Percentiles rank a stretch among this genome's conserved stretches.
phyloP scores from a whole-genome alignment of 2,113 vertebrate genomes.

The Psittacula cyanocephala region DNA sequence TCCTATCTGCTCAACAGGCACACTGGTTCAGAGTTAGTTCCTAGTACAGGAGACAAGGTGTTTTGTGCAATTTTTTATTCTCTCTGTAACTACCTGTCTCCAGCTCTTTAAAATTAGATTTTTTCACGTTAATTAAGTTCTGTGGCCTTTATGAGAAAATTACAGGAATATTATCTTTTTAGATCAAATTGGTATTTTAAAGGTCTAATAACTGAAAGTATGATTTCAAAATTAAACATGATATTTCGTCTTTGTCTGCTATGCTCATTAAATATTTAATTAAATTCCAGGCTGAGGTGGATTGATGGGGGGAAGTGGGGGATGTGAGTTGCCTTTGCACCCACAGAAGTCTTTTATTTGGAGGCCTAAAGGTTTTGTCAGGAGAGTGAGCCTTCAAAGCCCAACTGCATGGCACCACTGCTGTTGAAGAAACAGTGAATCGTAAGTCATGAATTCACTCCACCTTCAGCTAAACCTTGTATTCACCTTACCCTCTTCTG shows the following conservation, averaged over 20 bases:
- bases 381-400: not conserved
- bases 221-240: slow-evolving; percentile 65
- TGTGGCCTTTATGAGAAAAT: slow-evolving; percentile 65
- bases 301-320: not conserved
- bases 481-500: not conserved
- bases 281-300: slow-evolving; percentile 15
- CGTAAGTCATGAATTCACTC: not conserved
- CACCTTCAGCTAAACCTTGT: not conserved
- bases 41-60: not conserved
- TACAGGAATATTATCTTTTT: slow-evolving; percentile 57
- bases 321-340: not conserved
- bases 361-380: not conserved
- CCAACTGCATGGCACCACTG: not conserved
- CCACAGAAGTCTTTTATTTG: not conserved
- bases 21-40: not conserved
- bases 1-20: not conserved
- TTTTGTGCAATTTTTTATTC: not conserved
- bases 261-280: slow-evolving; percentile 67
- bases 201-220: slow-evolving; percentile 54
- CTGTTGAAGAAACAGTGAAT: not conserved
- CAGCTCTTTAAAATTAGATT: slow-evolving; percentile 31
- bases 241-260: slow-evolving; percentile 57
- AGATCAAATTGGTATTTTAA: slow-evolving; percentile 57
- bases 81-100: slow-evolving; percentile 35
- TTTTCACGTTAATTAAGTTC: slow-evolving; percentile 51